Conservation (phyloP, 2,113 vertebrate genomes). For the Steatornis caripensis region DNA sequence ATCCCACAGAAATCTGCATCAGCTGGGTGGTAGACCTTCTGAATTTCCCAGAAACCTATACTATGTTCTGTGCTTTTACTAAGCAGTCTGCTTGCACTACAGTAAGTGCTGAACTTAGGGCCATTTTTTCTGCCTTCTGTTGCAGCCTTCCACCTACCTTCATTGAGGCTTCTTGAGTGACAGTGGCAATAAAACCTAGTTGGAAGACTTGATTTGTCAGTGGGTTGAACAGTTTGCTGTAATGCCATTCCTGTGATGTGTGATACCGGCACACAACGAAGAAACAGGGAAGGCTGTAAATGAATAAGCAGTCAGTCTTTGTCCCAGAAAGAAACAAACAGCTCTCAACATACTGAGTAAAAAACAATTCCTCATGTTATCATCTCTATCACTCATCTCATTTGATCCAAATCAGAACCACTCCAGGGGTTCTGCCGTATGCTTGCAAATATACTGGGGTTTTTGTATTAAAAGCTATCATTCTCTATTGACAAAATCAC, state of each 20-base stretch:
- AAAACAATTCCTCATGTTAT: not conserved
- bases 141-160: not conserved
- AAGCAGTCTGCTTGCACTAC: not conserved
- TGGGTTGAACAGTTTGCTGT: not conserved
- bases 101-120: not conserved
- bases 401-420: slow-evolving; percentile 30
- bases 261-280: not conserved
- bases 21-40: not conserved
- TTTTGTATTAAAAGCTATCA: not conserved
- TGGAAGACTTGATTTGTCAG: not conserved
- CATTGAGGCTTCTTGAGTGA: not conserved
- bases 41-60: not conserved
- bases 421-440: not conserved
- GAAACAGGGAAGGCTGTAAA: not conserved
- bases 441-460: not conserved
- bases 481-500: slow-evolving; percentile 1
- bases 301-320: not conserved
- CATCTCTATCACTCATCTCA: not conserved
- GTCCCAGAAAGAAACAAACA: not conserved
- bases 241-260: not conserved
- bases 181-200: not conserved
- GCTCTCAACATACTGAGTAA: not conserved
- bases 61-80: not conserved
- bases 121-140: not conserved
- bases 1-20: not conserved